Conservation (phyloP, 2,888 invertebrate species). For the Eilema sororculum region DNA sequence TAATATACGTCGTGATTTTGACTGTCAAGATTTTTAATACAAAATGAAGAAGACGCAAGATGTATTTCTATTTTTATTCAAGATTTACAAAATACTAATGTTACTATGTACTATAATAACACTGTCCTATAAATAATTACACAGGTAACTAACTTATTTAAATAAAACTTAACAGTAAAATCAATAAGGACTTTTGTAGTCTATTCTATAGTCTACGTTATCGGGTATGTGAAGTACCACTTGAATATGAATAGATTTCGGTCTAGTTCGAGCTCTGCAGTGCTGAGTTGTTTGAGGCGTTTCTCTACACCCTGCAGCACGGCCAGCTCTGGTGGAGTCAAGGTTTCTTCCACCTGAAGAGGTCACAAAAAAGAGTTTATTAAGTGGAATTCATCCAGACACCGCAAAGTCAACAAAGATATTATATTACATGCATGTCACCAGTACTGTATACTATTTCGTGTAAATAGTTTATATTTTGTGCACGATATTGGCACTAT, state of each 20-base stretch:
- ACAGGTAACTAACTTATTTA: background rate
- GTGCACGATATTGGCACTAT: too few relatives aligned
- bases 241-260: slow-evolving; percentile 93
- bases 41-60: background rate
- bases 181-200: background rate
- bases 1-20: too few relatives aligned
- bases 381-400: too few relatives aligned
- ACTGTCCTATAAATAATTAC: background rate
- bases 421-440: too few relatives aligned
- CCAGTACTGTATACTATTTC: too few relatives aligned
- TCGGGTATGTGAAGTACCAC: slow-evolving; percentile 88
- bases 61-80: background rate
- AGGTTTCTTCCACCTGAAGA: slow-evolving; percentile 92
- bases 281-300: slow-evolving; percentile 91
- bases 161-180: background rate
- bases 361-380: background rate
- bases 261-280: slow-evolving; percentile 93
- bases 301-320: slow-evolving; percentile 91
- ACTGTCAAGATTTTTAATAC: background rate
- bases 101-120: too few relatives aligned
- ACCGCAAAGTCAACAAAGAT: too few relatives aligned
- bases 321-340: slow-evolving; percentile 94
- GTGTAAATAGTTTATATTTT: too few relatives aligned
- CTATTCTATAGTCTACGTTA: slow-evolving; percentile 32
- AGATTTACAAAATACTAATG: background rate